phyloP scores from a whole-genome alignment of 1,140 invertebrate species.

The Dendrolimus punctatus region DNA sequence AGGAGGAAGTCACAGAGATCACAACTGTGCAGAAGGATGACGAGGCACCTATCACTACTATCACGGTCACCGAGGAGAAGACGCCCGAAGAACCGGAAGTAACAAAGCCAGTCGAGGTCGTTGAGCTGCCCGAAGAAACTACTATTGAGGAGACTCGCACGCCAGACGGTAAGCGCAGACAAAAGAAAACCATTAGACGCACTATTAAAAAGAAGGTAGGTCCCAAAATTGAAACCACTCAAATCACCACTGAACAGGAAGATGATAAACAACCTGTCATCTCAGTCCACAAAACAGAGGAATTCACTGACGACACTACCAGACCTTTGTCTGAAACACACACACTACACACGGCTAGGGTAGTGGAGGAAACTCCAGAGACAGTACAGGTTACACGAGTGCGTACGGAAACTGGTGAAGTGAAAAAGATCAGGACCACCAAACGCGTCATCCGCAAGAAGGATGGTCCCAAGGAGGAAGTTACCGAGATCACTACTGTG shows the following conservation, averaged over 20 bases:
- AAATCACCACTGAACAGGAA: conserved; percentile 45
- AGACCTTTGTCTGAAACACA: not conserved
- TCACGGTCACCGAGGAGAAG: conserved; percentile 16
- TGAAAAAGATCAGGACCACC: conserved; percentile 1
- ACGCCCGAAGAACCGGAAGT: conserved; percentile 5
- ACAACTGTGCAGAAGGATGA: conserved; percentile 29
- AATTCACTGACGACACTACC: conserved; percentile 3
- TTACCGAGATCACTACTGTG: conserved; percentile 6
- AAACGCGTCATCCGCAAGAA: conserved; percentile 9
- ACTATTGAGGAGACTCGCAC: conserved; percentile 20
- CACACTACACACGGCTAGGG: not conserved
- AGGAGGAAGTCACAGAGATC: conserved; percentile 37
- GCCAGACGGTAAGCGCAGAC: conserved; percentile 39
- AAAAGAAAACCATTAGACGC: conserved; percentile 41
- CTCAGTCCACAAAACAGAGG: conserved; percentile 9
- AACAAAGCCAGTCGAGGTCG: conserved; percentile 1
- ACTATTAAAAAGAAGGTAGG: conserved; percentile 34
- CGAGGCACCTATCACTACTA: conserved; percentile 40
- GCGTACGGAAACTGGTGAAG: not conserved
- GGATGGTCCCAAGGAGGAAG: conserved; percentile 5
- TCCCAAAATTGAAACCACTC: conserved; percentile 34
- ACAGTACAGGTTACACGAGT: conserved; percentile 1
- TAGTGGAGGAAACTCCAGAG: conserved; percentile 2
- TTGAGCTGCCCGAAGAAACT: conserved; percentile 17
- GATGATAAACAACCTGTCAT: conserved; percentile 15